Evolutionary conservation across 2,888 invertebrate genomes (phyloP), one percentile per base, ranked within the genome.

Genomic region (Pterostichus niger): DNA sequence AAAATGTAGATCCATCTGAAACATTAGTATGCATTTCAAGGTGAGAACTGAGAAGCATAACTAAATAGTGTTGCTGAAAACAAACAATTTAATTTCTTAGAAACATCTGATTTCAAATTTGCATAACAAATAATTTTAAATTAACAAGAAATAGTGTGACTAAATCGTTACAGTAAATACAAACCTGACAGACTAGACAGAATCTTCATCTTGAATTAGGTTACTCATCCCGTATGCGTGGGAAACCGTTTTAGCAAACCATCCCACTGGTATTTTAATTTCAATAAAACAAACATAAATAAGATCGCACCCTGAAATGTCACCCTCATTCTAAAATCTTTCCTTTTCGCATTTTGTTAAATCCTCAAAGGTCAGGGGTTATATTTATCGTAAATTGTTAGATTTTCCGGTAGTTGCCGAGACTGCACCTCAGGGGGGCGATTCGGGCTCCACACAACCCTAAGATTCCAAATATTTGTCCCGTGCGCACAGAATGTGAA

Each of bases 401-500:
- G 9, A 6, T 13, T 17, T 56, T 56, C 56, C 56, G 24, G 56
- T 56, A 56, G 56, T 56, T 56, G 56, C 5, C 52, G 56, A 17
- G 56, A 13, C 17, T 11, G 56, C 17, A 56, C 56, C 15, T 5
- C 56, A 17, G 56, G 56, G 56, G 56, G 56, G 56, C 49, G 49
- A 0, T 49, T 10, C 13, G 49, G 49, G 49, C 49, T n/a, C 49
- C 49, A 49, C 49, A 13, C 56, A 56, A 17, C 56, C 56, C 56
- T 56, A 56, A 56, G 56, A 56, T 17, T 56, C 56, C 56, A 56
- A 56, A 17, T 56, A 56, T 35, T 61, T 61, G 35, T 73, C 49
- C 24, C 40, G 35, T 54, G 56, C 33, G 77, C 40, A 31, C 35
- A 77, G 77, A 77, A 78, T 61, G 61, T 61, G 61, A 40, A 78